A percentile compares a stretch with the other conserved stretches of the same genome.
Conservation (phyloP, 2,888 invertebrate genomes). For the Phasia obesa region DNA sequence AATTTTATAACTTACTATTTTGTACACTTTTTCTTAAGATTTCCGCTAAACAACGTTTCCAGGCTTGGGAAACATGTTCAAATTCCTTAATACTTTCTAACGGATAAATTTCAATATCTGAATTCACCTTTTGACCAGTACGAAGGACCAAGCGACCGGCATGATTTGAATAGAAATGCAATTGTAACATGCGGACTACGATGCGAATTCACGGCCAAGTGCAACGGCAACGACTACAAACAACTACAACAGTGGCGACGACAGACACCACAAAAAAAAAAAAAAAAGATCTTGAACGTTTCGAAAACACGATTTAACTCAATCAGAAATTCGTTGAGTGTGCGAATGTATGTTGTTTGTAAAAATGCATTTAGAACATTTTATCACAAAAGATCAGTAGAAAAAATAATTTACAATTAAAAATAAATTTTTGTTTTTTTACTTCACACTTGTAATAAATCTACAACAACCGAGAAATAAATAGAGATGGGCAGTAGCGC, state of each 20-base stretch:
- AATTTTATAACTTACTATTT: constrained; percentile 58
- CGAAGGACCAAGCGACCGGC: constrained; percentile 86
- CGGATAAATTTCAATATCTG: constrained; percentile 85
- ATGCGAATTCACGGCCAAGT: constrained; percentile 29
- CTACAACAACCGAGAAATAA: constrained; percentile 34
- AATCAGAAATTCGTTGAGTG: constrained; percentile 27
- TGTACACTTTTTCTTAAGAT: constrained; percentile 86
- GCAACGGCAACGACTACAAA: background rate
- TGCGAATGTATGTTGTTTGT: constrained; percentile 6
- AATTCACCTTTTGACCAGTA: constrained; percentile 78
- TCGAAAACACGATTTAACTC: constrained; percentile 45
- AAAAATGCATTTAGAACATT: constrained; percentile 58
- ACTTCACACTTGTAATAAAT: constrained; percentile 46
- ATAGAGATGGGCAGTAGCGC: background rate
- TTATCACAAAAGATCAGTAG: constrained; percentile 45
- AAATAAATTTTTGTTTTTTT: constrained; percentile 39
- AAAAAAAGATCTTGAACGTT: constrained; percentile 33
- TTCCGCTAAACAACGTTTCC: constrained; percentile 90
- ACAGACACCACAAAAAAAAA: background rate
- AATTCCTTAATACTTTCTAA: constrained; percentile 94
- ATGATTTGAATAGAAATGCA: constrained; percentile 92
- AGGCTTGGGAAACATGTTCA: constrained; percentile 89
- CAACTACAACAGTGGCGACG: background rate
- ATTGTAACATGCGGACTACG: constrained; percentile 87
- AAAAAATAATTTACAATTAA: constrained; percentile 50